Base-by-base conservation (phyloP, 2,113 vertebrate species). In the Rhipidura dahli region DNA sequence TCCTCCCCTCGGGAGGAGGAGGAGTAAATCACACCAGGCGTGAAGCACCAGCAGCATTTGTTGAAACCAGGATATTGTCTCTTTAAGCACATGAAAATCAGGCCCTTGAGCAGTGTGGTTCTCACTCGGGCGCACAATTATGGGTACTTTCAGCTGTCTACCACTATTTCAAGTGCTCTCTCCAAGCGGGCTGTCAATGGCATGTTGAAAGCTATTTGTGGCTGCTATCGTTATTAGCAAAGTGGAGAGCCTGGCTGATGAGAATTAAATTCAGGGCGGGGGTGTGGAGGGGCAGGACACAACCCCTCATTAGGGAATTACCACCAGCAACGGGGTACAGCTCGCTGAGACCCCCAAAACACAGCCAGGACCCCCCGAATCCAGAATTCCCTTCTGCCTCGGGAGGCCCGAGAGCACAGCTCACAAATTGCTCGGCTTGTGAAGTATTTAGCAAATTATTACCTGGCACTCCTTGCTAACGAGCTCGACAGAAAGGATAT, bases 171-270 rank as follows among this genome's bases (percentile, higher is more conserved):
- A 99, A 99, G 98, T 98, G 98, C 98, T 96, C 98, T 98, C 99
- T 98, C 97, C 98, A 98, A 96, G 96, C 98, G 87, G 98, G 97
- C 98, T 95, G 98, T 99, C 99, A 98, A 98, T 97, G 98, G 98
- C 98, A 98, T 97, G 98, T 98, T 98, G 98, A 99, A 99, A 99
- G 98, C 99, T 99, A 99, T 99, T 99, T 97, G 98, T 90, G 98
- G 98, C 98, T 98, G 98, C 99, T 98, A 97, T 98, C 98, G 97
- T 98, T 98, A 98, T 98, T 98, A 99, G 98, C 98, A 92, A 96
- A 98, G 98, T 98, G 98, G 98, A 99, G 98, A 98, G 98, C 97
- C 80, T 35, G 77, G 24, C 98, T 98, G 99, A 99, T 98, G 98
- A 99, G 98, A 98, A 98, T 98, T 99, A 98, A 98, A 98, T 97